Conservation (phyloP, 2,888 invertebrate species). For the Eupithecia dodoneata region DNA sequence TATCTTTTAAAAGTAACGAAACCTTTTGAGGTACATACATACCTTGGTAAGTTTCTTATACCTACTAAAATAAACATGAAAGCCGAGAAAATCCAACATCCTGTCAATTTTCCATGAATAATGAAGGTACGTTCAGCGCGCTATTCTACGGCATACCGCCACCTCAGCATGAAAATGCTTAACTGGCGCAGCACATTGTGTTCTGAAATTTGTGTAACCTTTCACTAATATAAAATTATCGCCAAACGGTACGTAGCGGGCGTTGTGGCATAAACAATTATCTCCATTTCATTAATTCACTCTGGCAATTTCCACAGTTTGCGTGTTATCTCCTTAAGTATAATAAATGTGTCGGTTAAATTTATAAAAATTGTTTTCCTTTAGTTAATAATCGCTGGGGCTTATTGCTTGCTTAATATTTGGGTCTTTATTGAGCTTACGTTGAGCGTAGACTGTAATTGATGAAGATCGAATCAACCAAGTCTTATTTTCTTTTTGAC, state of each 20-base stretch:
- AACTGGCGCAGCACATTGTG: constrained; percentile 40
- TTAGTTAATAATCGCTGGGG: constrained; percentile 27
- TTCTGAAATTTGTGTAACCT: constrained; percentile 39
- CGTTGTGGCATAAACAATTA: constrained; percentile 27
- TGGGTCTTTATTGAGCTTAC: not conserved
- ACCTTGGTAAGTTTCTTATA: not conserved
- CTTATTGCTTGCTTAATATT: constrained; percentile 17
- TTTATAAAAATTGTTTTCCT: constrained; percentile 35
- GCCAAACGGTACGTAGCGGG: constrained; percentile 8
- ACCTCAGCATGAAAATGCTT: constrained; percentile 50
- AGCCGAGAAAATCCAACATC: not conserved
- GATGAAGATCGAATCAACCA: not conserved
- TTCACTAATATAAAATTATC: constrained; percentile 40
- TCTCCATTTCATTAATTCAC: constrained; percentile 39
- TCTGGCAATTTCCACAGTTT: constrained; percentile 39
- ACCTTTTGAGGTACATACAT: not conserved
- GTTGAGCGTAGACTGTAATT: not conserved
- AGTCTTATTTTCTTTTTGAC: not conserved
- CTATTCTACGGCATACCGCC: constrained; percentile 24
- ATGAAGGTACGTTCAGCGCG: not conserved
- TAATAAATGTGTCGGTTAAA: constrained; percentile 42
- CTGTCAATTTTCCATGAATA: not conserved
- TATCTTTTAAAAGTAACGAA: not conserved
- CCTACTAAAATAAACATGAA: not conserved
- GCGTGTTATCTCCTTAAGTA: constrained; percentile 42